phyloP scores from a whole-genome alignment of 2,113 vertebrate genomes.

The Mobula birostris region DNA sequence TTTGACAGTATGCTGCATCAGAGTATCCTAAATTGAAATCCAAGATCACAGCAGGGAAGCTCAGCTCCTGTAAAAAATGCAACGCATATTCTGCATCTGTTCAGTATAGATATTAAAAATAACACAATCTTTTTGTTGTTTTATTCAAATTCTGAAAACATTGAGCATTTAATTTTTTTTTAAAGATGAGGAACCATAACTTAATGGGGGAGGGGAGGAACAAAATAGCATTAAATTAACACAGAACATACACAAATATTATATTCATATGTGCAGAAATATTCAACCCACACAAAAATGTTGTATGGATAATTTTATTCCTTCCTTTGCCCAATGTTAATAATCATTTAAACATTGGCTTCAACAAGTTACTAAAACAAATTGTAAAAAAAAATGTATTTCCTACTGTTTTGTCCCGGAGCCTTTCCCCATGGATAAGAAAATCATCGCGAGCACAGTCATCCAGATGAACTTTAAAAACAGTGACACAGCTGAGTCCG shows the following conservation, averaged over 20 bases:
- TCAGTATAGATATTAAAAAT: not conserved
- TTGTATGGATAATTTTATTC: not conserved
- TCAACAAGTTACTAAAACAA: not conserved
- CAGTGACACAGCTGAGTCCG: constrained; percentile 92
- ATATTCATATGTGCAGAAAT: too few species aligned
- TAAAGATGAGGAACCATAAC: not conserved
- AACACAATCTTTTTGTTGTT: not conserved
- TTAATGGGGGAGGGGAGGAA: too few species aligned
- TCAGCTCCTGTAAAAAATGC: not conserved
- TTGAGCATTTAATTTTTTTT: not conserved
- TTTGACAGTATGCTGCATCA: not conserved
- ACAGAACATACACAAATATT: not conserved
- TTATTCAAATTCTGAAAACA: not conserved
- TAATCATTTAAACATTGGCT: not conserved
- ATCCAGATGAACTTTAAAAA: constrained; percentile 87
- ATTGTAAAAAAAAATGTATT: not conserved
- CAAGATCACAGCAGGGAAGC: not conserved
- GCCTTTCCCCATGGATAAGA: constrained; percentile 93
- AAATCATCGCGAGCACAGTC: constrained; percentile 80
- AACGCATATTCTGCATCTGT: not conserved
- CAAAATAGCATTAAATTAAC: not conserved
- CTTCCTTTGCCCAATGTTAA: not conserved
- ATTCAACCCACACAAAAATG: not conserved
- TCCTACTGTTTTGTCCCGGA: constrained; percentile 96
- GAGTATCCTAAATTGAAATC: not conserved